Evolutionary conservation across 1,140 invertebrate species (phyloP).

Genomic region (Trichonephila inaurata): DNA sequence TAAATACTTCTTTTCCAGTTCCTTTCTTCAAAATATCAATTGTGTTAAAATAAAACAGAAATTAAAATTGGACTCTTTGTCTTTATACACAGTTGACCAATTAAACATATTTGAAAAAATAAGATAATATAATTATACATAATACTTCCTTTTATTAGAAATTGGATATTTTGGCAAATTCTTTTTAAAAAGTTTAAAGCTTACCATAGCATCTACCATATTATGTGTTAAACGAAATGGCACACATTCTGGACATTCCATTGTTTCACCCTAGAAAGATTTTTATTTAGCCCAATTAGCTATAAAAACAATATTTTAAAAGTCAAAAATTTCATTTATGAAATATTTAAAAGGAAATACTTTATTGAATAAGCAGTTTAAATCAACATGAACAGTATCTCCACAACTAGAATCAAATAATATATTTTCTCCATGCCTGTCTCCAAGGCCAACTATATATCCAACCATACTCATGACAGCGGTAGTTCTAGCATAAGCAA

Average conservation of each 20-base stretch:
- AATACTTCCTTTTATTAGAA: no score
- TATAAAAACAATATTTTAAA: conserved; percentile 86
- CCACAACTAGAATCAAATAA: conserved; percentile 94
- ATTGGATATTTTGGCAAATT: no score
- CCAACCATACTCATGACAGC: conserved; percentile 99
- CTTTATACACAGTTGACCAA: no score
- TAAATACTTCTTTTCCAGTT: no score
- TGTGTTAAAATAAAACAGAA: no score
- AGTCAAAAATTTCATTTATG: not conserved
- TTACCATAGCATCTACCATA: conserved; percentile 94
- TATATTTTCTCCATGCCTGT: conserved; percentile 99
- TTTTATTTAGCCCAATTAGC: not conserved
- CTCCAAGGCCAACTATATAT: conserved; percentile 97
- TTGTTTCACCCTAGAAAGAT: conserved; percentile 86
- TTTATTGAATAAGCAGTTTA: conserved; percentile 96
- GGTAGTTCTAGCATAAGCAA: conserved; percentile 92
- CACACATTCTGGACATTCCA: conserved; percentile 95
- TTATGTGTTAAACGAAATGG: conserved; percentile 98
- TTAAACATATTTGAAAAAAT: no score
- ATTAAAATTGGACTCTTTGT: no score
- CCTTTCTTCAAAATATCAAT: no score
- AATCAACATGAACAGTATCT: conserved; percentile 98
- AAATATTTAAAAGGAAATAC: conserved; percentile 29
- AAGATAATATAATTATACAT: no score
- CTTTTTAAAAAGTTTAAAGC: conserved; percentile 10